Conservation (phyloP, 2,113 vertebrate genomes). For the Rhinoderma darwinii region DNA sequence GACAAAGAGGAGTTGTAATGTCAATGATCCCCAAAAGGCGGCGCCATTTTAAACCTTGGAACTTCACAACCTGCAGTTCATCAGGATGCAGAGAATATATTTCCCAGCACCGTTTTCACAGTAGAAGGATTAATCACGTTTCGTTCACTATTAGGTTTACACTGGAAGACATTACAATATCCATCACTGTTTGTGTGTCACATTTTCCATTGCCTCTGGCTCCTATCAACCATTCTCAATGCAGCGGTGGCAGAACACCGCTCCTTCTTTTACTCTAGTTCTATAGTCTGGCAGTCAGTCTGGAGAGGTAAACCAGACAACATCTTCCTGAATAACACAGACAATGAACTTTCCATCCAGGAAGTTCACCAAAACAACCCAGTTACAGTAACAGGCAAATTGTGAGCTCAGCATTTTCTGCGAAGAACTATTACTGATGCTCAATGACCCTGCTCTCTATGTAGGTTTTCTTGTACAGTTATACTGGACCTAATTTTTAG, state of each 20-base stretch:
- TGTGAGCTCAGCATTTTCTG: background rate
- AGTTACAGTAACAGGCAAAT: background rate
- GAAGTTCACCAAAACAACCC: slow-evolving; percentile 10
- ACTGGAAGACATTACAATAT: slow-evolving; percentile 41
- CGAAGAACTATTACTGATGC: background rate
- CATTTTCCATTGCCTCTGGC: slow-evolving; percentile 48
- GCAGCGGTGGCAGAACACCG: background rate
- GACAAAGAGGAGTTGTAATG: background rate
- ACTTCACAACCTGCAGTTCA: background rate
- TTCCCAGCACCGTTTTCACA: background rate
- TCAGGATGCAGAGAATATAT: background rate
- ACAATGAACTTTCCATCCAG: slow-evolving; percentile 21
- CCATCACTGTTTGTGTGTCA: slow-evolving; percentile 15
- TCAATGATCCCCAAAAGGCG: background rate
- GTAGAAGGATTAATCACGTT: slow-evolving; percentile 1
- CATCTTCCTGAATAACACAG: slow-evolving; percentile 35
- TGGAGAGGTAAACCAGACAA: slow-evolving; percentile 20
- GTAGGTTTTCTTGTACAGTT: background rate
- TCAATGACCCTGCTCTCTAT: background rate
- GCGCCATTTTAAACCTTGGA: background rate
- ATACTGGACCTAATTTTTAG: background rate
- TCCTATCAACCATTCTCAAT: slow-evolving; percentile 3
- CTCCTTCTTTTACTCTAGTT: slow-evolving; percentile 18
- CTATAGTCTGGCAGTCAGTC: background rate
- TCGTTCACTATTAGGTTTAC: background rate